These are phyloP conservation scores for Zoroaster sp. DNA, from an alignment of 53 echinoderm and acorn worm genomes.

Conservation along the genomic window DNA sequence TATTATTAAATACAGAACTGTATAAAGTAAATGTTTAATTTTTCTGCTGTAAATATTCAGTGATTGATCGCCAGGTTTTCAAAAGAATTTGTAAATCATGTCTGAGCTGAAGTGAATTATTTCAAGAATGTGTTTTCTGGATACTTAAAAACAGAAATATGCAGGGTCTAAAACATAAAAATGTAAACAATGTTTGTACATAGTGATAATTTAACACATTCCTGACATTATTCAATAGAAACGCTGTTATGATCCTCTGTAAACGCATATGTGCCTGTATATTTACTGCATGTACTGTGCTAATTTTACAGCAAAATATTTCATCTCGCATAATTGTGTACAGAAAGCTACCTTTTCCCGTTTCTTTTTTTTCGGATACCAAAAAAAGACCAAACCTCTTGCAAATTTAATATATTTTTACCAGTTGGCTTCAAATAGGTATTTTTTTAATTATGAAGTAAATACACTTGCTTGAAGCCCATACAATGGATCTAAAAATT, in stretches of 20 bases:
- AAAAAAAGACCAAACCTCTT: background rate
- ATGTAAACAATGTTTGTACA: constrained; percentile 12
- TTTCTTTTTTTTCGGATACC: no score
- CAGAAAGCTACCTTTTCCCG: no score
- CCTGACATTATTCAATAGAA: constrained; percentile 21
- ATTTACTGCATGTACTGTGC: no score
- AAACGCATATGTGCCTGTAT: no score
- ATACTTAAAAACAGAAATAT: background rate
- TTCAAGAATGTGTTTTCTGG: constrained; percentile 9
- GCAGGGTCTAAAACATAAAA: constrained; percentile 37
- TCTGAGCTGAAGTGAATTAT: background rate
- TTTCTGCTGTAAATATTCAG: constrained; percentile 13
- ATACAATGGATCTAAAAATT: no score
- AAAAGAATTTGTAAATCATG: background rate
- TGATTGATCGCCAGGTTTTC: background rate
- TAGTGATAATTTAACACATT: constrained; percentile 45
- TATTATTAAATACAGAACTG: no score
- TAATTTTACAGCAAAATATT: no score
- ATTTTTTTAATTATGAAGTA: background rate
- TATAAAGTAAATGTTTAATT: no score
- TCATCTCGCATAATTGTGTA: no score
- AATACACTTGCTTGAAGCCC: no score
- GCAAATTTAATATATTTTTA: background rate
- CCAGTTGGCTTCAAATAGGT: no score
- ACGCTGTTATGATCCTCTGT: no score